phyloP scores from a whole-genome alignment of 2,888 invertebrate species.

The Morinoia aosen region DNA sequence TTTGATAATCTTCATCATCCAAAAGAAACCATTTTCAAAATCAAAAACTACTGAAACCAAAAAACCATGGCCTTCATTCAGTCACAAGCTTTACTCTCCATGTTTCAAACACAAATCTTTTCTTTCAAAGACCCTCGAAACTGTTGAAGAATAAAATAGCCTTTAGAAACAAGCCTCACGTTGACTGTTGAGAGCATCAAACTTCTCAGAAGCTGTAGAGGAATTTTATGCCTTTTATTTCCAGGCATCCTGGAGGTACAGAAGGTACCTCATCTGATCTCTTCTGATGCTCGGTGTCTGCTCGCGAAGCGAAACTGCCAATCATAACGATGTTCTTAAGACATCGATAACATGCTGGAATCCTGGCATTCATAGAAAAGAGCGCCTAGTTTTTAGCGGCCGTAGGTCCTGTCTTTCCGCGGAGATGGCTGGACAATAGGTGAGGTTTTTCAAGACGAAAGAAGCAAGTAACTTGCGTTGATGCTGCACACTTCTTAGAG shows the following conservation, averaged over 20 bases:
- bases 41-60: neutral
- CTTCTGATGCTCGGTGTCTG: constrained; percentile 37
- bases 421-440: neutral
- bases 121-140: neutral
- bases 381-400: neutral
- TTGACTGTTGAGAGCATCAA: neutral
- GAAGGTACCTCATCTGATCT: constrained; percentile 1
- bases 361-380: neutral
- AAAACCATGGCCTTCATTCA: neutral
- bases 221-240: neutral
- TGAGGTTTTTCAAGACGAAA: neutral
- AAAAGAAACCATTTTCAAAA: too few relatives aligned
- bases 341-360: constrained; percentile 27
- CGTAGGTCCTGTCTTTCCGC: neutral
- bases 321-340: constrained; percentile 13
- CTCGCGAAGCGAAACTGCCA: constrained; percentile 36
- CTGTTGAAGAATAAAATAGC: neutral
- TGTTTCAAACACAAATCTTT: neutral
- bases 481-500: neutral
- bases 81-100: neutral
- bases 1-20: neutral
- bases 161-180: neutral
- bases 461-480: neutral
- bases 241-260: neutral
- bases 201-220: neutral